Percentiles rank a stretch among this genome's conserved stretches.
phyloP scores from a whole-genome alignment of 2,888 invertebrate species.

The Panzeria rudis region DNA sequence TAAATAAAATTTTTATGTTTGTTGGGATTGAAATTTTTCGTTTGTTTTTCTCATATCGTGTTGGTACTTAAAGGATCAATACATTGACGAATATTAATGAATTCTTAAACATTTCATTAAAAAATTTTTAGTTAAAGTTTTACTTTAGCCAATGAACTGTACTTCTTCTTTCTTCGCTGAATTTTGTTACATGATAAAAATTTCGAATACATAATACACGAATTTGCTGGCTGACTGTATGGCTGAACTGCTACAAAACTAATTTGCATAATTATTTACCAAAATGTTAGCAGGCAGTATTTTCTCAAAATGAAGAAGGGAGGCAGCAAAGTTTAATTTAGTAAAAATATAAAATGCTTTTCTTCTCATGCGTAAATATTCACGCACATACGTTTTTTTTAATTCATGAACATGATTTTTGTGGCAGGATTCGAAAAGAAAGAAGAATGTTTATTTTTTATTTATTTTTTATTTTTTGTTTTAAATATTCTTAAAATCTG shows the following conservation, averaged over 20 bases:
- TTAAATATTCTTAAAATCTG: slow-evolving; percentile 8
- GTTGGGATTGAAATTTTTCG: slow-evolving; percentile 19
- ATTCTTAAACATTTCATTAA: slow-evolving; percentile 28
- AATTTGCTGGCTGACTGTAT: slow-evolving; percentile 16
- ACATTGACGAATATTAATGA: slow-evolving; percentile 71
- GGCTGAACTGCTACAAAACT: slow-evolving; percentile 52
- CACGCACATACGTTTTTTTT: slow-evolving; percentile 46
- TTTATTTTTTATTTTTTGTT: not conserved
- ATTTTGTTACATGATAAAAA: slow-evolving; percentile 11
- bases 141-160: slow-evolving; percentile 34
- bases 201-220: not conserved
- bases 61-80: slow-evolving; percentile 67
- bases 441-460: not conserved
- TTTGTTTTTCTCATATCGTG: not conserved
- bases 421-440: not conserved
- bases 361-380: slow-evolving; percentile 55
- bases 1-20: not conserved
- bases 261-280: slow-evolving; percentile 72
- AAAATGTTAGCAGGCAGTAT: slow-evolving; percentile 20
- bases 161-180: slow-evolving; percentile 11
- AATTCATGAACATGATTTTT: slow-evolving; percentile 23
- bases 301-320: not conserved
- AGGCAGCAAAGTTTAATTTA: slow-evolving; percentile 50
- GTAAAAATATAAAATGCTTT: slow-evolving; percentile 31
- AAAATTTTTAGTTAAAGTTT: not conserved